Evolutionary conservation across 2,797 vertebrate species (phyloP).

Genomic region (Orientallactaga sibirica): DNA sequence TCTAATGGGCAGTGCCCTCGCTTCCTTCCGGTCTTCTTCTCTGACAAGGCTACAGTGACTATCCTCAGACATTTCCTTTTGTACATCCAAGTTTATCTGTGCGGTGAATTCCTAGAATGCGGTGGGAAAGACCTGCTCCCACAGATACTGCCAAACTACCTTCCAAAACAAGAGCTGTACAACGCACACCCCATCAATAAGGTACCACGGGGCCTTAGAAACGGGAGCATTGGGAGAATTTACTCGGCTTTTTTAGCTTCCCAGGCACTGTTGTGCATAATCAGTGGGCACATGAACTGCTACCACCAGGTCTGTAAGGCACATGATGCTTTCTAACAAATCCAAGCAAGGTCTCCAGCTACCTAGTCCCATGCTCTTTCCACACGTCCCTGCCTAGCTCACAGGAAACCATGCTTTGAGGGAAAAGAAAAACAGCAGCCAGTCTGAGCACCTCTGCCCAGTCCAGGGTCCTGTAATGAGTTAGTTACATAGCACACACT

Average conservation of each 20-base stretch:
- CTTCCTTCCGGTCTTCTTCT: slow-evolving; percentile 19
- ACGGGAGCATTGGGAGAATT: background rate
- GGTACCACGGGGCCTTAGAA: background rate
- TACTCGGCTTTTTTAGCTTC: background rate
- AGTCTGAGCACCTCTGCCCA: background rate
- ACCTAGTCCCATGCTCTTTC: background rate
- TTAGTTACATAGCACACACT: background rate
- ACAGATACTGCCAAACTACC: background rate
- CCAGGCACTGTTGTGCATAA: background rate
- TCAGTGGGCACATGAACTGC: background rate
- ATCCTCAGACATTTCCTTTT: slow-evolving; percentile 42
- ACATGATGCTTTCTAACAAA: background rate
- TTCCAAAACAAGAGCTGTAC: background rate
- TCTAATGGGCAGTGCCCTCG: background rate
- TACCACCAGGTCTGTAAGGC: background rate
- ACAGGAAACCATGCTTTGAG: background rate
- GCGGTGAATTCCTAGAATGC: slow-evolving; percentile 57
- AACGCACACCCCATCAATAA: background rate
- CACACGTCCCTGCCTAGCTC: background rate
- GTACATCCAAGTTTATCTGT: slow-evolving; percentile 15
- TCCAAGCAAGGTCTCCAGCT: background rate
- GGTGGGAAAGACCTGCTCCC: background rate
- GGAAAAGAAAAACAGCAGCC: background rate
- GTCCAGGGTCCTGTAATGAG: background rate
- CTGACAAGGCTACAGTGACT: background rate